Evolutionary conservation across 35 echinoderm and acorn worm genomes (phyloP).

Genomic region (Patiria miniata): DNA sequence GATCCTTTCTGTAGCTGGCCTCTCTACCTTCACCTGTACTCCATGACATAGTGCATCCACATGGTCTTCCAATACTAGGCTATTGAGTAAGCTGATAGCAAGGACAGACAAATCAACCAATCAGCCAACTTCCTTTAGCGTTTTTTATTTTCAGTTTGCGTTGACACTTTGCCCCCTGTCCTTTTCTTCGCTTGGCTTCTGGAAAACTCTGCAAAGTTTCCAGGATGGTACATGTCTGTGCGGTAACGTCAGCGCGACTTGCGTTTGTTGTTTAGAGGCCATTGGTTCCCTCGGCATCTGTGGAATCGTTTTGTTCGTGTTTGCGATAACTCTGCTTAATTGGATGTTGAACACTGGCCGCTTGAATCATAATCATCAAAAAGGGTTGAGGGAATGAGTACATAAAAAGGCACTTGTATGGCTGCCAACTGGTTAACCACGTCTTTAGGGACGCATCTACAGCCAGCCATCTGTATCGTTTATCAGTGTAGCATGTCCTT

Average conservation of each 20-base stretch:
- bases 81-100: constrained; percentile 10
- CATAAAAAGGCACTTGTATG: constrained; percentile 20
- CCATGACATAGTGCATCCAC: constrained; percentile 14
- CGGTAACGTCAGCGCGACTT: background rate
- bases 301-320: background rate
- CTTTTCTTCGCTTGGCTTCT: constrained; percentile 19
- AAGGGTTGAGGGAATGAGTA: background rate
- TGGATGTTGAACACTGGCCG: background rate
- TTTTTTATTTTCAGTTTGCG: background rate
- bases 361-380: constrained; percentile 17
- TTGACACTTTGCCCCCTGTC: constrained; percentile 25
- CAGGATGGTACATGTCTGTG: background rate
- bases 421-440: constrained; percentile 7
- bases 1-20: background rate
- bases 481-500: too few relatives aligned
- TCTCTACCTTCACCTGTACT: background rate
- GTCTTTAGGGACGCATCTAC: constrained; percentile 13
- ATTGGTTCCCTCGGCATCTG: background rate
- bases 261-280: background rate
- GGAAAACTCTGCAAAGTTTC: background rate
- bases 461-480: background rate
- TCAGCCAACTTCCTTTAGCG: constrained; percentile 24
- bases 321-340: constrained; percentile 14
- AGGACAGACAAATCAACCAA: constrained; percentile 28
- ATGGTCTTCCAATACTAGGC: constrained; percentile 3